Evolutionary conservation across 2,797 vertebrate genomes (phyloP), one percentile per base, ranked within the genome.

Genomic region (Gadopsis marmoratus): DNA sequence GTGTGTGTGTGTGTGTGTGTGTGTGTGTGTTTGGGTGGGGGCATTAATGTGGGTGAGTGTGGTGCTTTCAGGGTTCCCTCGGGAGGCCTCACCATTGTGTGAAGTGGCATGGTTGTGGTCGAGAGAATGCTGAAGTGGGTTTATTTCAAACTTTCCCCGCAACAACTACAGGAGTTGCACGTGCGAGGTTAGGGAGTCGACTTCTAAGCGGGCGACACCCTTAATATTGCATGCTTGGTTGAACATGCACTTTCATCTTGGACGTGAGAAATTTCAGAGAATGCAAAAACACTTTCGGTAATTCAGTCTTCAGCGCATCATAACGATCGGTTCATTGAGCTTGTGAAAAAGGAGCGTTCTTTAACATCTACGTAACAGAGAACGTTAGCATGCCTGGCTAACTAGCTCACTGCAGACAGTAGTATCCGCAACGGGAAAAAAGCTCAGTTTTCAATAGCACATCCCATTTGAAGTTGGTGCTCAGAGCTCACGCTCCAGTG

Each of bases 141-240:
- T 79, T 35, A 35, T 78, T 80, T 80, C 7, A 81, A 86, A 92
- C 55, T 89, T 89, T 84, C 83, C 83, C 54, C 23, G 61, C 23
- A 19, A 63, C 17, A 71, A n/a, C 13, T 54, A 47, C 17, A 47
- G 8, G 8, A 73, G 71, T n/a, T 54, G 5, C 72, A 83, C 19
- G 9, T 60, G 81, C 1, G 2, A 33, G 12, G 13, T 26, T 12
- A 41, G 60, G 45, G 55, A 61, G 55, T 47, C 33, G 45, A n/a
- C 23, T 26, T 60, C 48, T 76, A 0, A 35, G 41, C 0, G 26
- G 72, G 63, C 55, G 0, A 88, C 83, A 45, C 88, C 88, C 83
- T 75, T 84, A 5, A 83, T 85, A 65, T 54, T 16, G 48, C 76
- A 89, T 74, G 88, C 91, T 67, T 86, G 82, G 53, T 0, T 72